Evolutionary conservation across 2,113 vertebrate genomes (phyloP), one percentile per base, ranked within the genome.

Genomic region (Vombatus ursinus): DNA sequence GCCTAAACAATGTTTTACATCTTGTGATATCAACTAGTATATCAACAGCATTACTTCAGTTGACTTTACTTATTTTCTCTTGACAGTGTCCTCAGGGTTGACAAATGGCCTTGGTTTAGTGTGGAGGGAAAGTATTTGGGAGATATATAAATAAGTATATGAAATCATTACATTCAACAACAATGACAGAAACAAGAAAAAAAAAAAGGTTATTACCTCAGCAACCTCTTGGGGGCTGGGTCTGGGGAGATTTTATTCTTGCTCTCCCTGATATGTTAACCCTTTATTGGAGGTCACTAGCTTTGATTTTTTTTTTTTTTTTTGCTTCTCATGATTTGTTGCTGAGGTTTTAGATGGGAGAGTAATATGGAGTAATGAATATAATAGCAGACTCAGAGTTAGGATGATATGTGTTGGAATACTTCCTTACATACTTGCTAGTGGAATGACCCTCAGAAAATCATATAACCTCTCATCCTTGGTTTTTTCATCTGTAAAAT

Each of bases 41-140:
- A 98, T 95, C 98, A 98, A 95, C 25, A 97, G 84, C 94, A 97
- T 97, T 97, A 97, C 90, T 96, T 53, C 95, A 95, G 95, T 96
- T 97, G 95, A 97, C 96, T 97, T 98, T 95, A 54, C 94, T 97
- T 98, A 98, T 98, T 98, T 98, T 97, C 95, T 98, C 31, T 92
- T 98, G 97, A 98, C 98, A 98, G 8, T 98, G 96, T 98, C 98
- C 98, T 96, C 96, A 50, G 96, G 92, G 96, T 97, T 99, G 98
- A 98, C 98, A 97, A 98, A 98, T 98, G 92, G n/a, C 61, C 44
- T 48, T 95, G 96, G 77, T 94, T 98, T 97, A 54, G 50, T 95
- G 90, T 96, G 91, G 93, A 98, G 96, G 94, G 90, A 96, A 98
- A 96, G 49, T 96, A 96, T 98, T 98, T 98, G 89, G 90, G 96